These are phyloP conservation scores for Yoshiicerus persimilis DNA, from an alignment of 1,140 invertebrate species.

Conservation along the genomic window DNA sequence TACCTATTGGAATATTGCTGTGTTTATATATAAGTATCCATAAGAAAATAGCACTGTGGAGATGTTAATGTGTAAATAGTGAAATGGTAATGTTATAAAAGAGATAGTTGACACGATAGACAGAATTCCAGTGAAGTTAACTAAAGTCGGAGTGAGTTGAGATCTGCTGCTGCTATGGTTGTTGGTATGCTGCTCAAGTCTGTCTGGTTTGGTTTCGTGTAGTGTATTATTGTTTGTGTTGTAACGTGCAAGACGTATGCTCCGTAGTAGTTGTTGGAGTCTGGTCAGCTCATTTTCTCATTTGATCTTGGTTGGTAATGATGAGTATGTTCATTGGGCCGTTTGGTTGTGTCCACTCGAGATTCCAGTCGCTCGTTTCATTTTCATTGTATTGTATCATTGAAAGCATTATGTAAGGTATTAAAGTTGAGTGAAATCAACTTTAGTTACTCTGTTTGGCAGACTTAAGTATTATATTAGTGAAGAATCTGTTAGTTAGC, in stretches of 20 bases:
- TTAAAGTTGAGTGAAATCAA: neutral
- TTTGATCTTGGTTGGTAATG: neutral
- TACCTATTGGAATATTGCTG: neutral
- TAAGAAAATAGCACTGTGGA: neutral
- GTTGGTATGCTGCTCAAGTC: too few species aligned
- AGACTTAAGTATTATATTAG: constrained; percentile 3
- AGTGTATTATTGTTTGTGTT: too few species aligned
- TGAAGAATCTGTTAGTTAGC: neutral
- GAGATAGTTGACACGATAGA: constrained; percentile 3
- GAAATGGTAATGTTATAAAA: constrained; percentile 12
- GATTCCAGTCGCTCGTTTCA: neutral
- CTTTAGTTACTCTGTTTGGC: neutral
- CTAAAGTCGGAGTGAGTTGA: neutral
- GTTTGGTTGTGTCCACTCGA: constrained; percentile 7
- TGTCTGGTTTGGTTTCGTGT: neutral
- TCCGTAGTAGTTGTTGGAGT: neutral
- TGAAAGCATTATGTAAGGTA: neutral
- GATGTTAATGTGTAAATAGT: constrained; percentile 20
- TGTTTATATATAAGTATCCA: neutral
- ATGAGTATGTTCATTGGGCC: neutral
- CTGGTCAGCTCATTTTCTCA: constrained; percentile 7
- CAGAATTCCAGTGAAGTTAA: neutral
- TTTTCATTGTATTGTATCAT: constrained; percentile 19
- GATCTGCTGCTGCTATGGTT: neutral
- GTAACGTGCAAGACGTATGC: too few species aligned